Evolutionary conservation across 2,797 vertebrate species (phyloP).

Genomic region (Siniperca undulata): DNA sequence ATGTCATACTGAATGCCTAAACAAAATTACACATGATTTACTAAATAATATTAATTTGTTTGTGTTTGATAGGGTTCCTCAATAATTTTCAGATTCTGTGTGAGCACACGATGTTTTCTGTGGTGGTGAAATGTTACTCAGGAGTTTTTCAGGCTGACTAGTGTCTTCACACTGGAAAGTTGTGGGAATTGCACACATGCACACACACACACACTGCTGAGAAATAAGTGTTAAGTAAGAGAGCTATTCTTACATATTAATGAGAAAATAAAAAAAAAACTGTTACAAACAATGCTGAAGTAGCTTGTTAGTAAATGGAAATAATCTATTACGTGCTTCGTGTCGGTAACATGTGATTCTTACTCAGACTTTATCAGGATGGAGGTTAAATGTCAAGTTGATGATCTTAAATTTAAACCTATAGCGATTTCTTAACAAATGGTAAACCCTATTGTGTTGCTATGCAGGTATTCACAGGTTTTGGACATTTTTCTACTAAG

Average conservation of each 20-base stretch:
- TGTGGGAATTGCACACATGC: not conserved
- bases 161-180: conserved; percentile 33
- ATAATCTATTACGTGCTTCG: too few relatives aligned
- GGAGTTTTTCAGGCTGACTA: not conserved
- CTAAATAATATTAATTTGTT: not conserved
- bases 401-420: not conserved
- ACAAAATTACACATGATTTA: not conserved
- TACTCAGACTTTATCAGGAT: not conserved
- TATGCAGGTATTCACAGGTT: not conserved
- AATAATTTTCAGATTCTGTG: not conserved
- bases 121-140: conserved; percentile 29
- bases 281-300: not conserved
- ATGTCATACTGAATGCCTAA: not conserved
- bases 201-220: not conserved
- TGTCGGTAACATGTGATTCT: not conserved
- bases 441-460: not conserved
- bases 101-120: not conserved
- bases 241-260: not conserved
- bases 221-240: not conserved
- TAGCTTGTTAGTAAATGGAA: not conserved
- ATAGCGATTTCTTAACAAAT: not conserved
- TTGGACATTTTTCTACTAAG: not conserved
- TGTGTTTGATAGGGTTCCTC: not conserved
- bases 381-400: not conserved
- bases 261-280: not conserved